phyloP scores from a whole-genome alignment of 2,113 vertebrate species.

The Halcyon senegalensis region DNA sequence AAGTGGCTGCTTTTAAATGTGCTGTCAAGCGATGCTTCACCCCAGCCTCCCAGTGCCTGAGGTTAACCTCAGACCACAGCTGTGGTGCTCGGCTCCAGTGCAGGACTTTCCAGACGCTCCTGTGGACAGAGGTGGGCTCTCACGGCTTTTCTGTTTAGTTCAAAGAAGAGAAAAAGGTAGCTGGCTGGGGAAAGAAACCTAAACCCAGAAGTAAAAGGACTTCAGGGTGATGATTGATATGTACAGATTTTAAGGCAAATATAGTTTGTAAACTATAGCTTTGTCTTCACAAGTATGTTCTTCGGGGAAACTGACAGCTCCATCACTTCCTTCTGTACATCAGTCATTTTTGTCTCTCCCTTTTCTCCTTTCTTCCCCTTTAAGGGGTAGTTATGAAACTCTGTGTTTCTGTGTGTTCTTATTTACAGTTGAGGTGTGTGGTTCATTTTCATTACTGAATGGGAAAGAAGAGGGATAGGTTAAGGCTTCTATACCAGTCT shows the following conservation, averaged over 20 bases:
- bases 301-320: background rate
- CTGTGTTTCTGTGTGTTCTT: background rate
- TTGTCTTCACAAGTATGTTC: background rate
- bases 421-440: background rate
- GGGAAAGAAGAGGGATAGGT: background rate
- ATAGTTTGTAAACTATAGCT: background rate
- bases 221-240: background rate
- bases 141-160: background rate
- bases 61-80: background rate
- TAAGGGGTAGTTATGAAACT: background rate
- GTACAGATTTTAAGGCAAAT: background rate
- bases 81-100: background rate
- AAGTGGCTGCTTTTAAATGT: background rate
- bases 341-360: background rate
- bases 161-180: background rate
- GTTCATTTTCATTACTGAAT: conserved; percentile 21
- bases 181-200: background rate
- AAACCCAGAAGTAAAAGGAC: background rate
- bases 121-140: background rate
- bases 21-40: background rate
- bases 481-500: background rate
- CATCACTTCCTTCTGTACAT: background rate
- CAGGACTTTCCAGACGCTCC: background rate
- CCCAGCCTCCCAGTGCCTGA: background rate
- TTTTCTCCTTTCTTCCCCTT: background rate